phyloP scores from a whole-genome alignment of 2,797 vertebrate genomes.

The Sebastes oblongus region DNA sequence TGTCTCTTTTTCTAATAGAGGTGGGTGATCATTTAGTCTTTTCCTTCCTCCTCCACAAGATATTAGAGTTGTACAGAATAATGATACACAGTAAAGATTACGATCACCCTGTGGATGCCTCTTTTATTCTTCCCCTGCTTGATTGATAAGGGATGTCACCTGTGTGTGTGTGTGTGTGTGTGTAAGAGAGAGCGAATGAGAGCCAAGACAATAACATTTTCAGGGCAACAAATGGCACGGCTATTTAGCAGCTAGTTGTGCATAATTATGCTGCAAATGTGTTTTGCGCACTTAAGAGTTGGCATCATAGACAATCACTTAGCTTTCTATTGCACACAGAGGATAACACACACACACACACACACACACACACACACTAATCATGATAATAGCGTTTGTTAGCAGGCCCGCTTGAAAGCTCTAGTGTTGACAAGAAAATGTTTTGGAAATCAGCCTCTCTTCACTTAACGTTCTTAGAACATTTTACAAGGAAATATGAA shows the following conservation, averaged over 20 bases:
- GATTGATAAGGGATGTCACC: conserved; percentile 57
- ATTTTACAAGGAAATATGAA: conserved; percentile 17
- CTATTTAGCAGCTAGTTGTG: conserved; percentile 62
- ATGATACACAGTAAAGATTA: conserved; percentile 42
- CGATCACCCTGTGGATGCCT: conserved; percentile 39
- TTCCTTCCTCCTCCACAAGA: conserved; percentile 32
- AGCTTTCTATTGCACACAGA: conserved; percentile 11
- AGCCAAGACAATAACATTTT: conserved; percentile 16
- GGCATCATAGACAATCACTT: conserved; percentile 45
- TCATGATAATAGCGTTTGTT: conserved; percentile 50
- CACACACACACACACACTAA: background rate
- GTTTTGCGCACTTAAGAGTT: conserved; percentile 59
- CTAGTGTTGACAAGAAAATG: conserved; percentile 41
- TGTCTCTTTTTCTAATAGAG: conserved; percentile 25
- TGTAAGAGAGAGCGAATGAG: background rate
- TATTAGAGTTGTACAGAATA: conserved; percentile 22
- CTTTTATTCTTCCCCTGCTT: conserved; percentile 26
- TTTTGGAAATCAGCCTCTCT: conserved; percentile 21
- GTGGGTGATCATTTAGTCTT: conserved; percentile 39
- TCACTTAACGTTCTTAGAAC: conserved; percentile 17
- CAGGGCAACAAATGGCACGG: conserved; percentile 56
- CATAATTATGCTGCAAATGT: conserved; percentile 69
- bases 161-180: background rate
- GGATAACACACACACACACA: background rate
- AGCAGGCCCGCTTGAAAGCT: conserved; percentile 15